Evolutionary conservation across 2,113 vertebrate genomes (phyloP).

Genomic region (Corvus moneduloides): DNA sequence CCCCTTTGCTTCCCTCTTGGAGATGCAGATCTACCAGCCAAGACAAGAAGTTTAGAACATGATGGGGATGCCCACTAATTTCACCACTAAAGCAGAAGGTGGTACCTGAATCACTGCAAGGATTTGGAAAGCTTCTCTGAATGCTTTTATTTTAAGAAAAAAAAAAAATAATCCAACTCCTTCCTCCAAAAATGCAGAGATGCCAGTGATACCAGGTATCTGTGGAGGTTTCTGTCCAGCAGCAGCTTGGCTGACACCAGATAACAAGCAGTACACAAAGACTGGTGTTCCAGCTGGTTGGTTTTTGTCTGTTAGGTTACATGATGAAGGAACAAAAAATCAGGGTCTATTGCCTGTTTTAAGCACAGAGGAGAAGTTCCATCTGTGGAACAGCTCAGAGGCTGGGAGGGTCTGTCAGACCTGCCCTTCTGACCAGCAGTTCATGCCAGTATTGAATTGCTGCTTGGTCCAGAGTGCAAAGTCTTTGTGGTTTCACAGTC

Average conservation of each 20-base stretch:
- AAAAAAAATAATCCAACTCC: background rate
- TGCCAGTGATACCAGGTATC: background rate
- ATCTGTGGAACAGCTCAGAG: background rate
- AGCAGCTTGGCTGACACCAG: background rate
- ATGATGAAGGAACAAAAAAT: too few species aligned
- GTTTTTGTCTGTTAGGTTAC: background rate
- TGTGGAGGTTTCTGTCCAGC: background rate
- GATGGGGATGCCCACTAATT: background rate
- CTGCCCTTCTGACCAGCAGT: background rate
- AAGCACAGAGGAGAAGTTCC: background rate
- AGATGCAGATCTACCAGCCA: background rate
- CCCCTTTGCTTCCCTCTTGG: rapidly evolving
- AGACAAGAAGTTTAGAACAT: background rate
- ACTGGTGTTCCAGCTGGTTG: background rate
- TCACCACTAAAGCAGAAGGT: background rate
- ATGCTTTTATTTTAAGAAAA: background rate
- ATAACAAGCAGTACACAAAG: background rate
- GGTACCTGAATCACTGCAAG: background rate
- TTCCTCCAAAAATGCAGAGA: background rate
- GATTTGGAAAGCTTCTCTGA: background rate
- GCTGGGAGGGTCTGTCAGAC: background rate
- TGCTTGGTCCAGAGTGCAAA: background rate
- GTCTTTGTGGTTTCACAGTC: background rate
- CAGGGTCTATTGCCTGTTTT: background rate
- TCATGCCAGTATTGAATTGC: background rate